Conservation (phyloP, 2,113 vertebrate species). For the Grus americana region DNA sequence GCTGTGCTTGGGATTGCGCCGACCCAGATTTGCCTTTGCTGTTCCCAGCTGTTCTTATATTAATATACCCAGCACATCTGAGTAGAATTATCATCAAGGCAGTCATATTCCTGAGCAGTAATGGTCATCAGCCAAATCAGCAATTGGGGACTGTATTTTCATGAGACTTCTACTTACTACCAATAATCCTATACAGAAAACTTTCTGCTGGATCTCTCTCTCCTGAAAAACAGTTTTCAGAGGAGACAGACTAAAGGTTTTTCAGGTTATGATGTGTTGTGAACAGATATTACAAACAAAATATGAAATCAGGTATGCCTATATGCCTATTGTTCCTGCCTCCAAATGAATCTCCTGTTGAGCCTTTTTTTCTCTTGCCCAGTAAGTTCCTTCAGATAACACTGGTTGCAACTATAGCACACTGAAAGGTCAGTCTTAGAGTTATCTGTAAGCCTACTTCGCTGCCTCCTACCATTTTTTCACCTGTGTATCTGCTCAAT, state of each 20-base stretch:
- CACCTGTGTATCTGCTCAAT: neutral
- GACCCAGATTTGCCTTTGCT: neutral
- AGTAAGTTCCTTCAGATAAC: neutral
- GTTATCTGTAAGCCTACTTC: neutral
- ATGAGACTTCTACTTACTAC: neutral
- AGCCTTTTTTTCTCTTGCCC: neutral
- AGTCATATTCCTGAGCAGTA: neutral
- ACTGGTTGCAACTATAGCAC: neutral
- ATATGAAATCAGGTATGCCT: neutral
- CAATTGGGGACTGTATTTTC: neutral
- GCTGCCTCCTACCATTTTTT: neutral
- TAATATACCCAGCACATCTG: neutral
- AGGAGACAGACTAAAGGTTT: neutral
- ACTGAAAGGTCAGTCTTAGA: neutral
- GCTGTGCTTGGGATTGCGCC: no score
- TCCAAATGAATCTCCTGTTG: neutral
- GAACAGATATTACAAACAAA: neutral
- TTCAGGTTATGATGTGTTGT: neutral
- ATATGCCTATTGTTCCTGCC: neutral
- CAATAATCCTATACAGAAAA: neutral
- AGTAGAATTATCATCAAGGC: neutral
- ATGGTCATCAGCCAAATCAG: neutral
- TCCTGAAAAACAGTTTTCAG: neutral
- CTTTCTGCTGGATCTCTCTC: neutral
- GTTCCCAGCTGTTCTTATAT: neutral